Conservation (phyloP, 2,113 vertebrate genomes). For the Phalacrocorax brasilianus region DNA sequence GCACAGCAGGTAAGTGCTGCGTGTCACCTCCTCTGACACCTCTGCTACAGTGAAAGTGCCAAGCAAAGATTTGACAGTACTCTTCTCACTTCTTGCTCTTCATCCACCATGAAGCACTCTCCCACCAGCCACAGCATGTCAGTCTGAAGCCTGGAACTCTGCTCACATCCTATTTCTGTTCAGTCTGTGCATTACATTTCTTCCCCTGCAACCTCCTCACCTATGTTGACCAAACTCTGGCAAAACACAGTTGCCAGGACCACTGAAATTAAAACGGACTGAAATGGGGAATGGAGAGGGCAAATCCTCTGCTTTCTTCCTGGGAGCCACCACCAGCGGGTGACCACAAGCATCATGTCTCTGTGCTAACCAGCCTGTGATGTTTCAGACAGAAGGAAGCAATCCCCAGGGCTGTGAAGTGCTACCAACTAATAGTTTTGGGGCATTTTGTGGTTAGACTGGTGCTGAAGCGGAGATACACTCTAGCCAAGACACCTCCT, state of each 20-base stretch:
- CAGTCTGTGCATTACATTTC: not conserved
- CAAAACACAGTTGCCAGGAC: not conserved
- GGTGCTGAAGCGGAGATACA: not conserved
- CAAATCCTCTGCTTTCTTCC: not conserved
- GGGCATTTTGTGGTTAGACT: not conserved
- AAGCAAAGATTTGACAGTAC: not conserved
- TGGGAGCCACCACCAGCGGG: not conserved
- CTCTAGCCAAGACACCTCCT: not conserved
- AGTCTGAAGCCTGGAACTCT: not conserved
- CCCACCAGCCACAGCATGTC: not conserved
- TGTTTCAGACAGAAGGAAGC: not conserved
- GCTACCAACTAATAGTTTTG: not conserved
- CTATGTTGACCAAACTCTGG: not conserved
- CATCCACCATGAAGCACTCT: not conserved
- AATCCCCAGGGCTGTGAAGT: not conserved
- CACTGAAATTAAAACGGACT: not conserved
- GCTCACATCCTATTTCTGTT: not conserved
- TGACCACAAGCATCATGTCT: not conserved
- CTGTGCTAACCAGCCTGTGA: not conserved
- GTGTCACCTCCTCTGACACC: not conserved
- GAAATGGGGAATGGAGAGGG: not conserved
- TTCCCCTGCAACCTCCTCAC: not conserved
- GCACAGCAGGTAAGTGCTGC: not conserved
- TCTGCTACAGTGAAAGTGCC: not conserved
- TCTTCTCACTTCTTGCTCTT: not conserved